Evolutionary conservation across 2,113 vertebrate genomes (phyloP).

Genomic region (Falcunculus frontatus): DNA sequence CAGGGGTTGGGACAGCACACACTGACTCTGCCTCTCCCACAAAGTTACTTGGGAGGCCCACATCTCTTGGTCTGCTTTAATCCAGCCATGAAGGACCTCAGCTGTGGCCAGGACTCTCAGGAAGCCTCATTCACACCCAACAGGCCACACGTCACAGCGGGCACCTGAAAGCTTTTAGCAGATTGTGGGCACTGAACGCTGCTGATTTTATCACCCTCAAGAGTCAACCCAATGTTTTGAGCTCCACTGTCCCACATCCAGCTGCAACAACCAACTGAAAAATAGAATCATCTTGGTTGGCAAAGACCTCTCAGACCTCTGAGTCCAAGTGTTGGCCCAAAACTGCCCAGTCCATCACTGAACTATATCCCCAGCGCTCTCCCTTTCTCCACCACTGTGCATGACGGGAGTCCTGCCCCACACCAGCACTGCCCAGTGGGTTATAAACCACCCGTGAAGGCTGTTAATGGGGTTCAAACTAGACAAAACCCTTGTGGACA

Average conservation of each 20-base stretch:
- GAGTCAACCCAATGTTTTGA: background rate
- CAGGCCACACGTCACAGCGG: fast-evolving
- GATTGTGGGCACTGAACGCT: fast-evolving
- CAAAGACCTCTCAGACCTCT: background rate
- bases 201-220: background rate
- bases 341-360: too few relatives aligned
- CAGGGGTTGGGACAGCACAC: background rate
- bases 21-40: background rate
- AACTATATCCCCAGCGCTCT: fast-evolving
- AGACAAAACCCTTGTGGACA: background rate
- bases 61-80: background rate
- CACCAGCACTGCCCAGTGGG: fast-evolving
- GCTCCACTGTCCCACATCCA: background rate
- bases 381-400: background rate
- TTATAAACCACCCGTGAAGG: background rate
- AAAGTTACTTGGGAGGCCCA: background rate
- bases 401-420: background rate
- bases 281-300: background rate
- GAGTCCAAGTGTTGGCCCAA: background rate
- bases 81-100: background rate
- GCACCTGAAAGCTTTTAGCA: background rate
- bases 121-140: background rate
- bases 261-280: background rate
- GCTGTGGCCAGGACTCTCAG: fast-evolving
- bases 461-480: fast-evolving